Percentiles rank a stretch among this genome's conserved stretches.
These are phyloP conservation scores for Hemitrygon akajei DNA, from an alignment of 2,797 vertebrate genomes.

Conservation along the genomic window DNA sequence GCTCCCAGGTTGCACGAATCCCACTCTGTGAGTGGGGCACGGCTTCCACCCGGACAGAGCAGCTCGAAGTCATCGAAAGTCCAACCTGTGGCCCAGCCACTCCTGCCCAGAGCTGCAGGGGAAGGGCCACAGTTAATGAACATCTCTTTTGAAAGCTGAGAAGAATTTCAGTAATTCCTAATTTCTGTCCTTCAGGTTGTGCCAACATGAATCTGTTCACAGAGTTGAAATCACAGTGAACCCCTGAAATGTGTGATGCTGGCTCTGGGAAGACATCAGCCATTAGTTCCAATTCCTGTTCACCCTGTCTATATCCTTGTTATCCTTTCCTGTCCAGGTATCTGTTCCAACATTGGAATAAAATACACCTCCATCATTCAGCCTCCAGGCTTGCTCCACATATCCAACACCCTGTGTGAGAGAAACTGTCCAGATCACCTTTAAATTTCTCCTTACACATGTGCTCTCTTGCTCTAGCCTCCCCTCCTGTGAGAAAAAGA, in stretches of 20 bases:
- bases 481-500: too few relatives aligned
- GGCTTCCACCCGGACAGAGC: conserved; percentile 64
- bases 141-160: neutral
- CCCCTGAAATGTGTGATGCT: too few relatives aligned
- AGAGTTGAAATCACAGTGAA: too few relatives aligned
- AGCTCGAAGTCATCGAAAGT: conserved; percentile 66
- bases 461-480: too few relatives aligned
- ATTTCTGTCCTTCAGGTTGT: neutral
- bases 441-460: too few relatives aligned
- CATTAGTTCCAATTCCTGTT: too few relatives aligned
- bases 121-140: neutral
- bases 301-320: too few relatives aligned
- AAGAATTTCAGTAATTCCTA: neutral
- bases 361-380: neutral
- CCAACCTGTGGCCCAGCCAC: conserved; percentile 68
- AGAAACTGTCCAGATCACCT: neutral
- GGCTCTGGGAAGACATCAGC: too few relatives aligned
- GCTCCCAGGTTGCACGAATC: conserved; percentile 70
- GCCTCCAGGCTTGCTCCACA: neutral
- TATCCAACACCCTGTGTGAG: neutral
- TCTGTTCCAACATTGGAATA: neutral
- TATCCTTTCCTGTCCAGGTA: too few relatives aligned
- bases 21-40: conserved; percentile 69
- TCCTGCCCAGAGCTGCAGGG: conserved; percentile 62
- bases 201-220: too few relatives aligned